Conservation (phyloP, 2,113 vertebrate species). For the Miniopterus natalensis region DNA sequence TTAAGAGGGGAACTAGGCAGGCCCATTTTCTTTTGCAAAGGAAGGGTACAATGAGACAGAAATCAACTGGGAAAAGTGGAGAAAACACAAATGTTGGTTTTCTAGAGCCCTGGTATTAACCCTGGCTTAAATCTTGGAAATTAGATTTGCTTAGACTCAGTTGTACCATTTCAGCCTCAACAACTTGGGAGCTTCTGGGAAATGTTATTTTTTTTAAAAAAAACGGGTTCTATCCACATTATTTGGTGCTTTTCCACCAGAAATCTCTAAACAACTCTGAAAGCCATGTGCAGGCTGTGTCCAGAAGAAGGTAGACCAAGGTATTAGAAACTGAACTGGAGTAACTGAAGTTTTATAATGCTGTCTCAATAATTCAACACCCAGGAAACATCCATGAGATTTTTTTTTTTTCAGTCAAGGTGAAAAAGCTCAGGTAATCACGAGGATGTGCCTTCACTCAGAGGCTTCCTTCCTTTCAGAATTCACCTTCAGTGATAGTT, state of each 20-base stretch:
- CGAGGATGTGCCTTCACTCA: not conserved
- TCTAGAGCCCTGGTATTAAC: not conserved
- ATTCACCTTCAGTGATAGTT: not conserved
- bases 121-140: conserved; percentile 6
- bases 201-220: not conserved
- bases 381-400: not conserved
- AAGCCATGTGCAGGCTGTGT: not conserved
- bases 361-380: not conserved
- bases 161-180: not conserved
- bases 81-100: conserved; percentile 17
- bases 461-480: not conserved
- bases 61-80: not conserved
- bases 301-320: not conserved
- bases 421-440: not conserved
- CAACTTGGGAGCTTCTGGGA: not conserved
- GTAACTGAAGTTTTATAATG: not conserved
- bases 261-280: not conserved
- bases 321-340: not conserved
- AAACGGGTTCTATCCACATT: not conserved
- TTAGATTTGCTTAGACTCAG: conserved; percentile 15
- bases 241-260: not conserved
- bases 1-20: not conserved
- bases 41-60: not conserved
- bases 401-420: not conserved
- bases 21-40: not conserved